Conservation (phyloP, 2,888 invertebrate species). For the Drosophila limbata region DNA sequence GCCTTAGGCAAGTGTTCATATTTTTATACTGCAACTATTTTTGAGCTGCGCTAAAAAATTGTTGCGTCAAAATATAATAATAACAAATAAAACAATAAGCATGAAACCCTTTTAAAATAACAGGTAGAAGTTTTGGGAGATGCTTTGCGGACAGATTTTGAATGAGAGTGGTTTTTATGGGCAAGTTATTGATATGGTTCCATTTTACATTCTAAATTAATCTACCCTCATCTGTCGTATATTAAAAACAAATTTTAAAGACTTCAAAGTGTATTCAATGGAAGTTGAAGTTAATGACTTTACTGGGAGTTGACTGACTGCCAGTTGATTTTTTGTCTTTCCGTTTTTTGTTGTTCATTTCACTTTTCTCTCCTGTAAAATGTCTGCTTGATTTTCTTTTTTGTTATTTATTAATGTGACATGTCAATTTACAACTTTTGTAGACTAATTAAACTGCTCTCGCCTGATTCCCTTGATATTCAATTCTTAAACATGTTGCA, state of each 20-base stretch:
- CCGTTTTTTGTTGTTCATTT: too few relatives aligned
- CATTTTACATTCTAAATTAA: neutral
- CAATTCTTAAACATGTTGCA: neutral
- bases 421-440: neutral
- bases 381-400: too few relatives aligned
- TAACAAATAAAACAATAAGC: constrained; percentile 14
- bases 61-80: constrained; percentile 24
- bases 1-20: neutral
- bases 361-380: too few relatives aligned
- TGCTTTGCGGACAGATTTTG: neutral
- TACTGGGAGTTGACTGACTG: neutral
- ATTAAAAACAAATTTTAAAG: neutral
- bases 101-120: neutral
- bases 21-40: constrained; percentile 42
- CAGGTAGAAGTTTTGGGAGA: neutral
- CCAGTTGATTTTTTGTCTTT: too few relatives aligned
- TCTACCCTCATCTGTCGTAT: constrained; percentile 3
- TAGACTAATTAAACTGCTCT: neutral
- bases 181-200: too few relatives aligned
- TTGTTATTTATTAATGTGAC: too few relatives aligned
- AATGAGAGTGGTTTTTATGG: neutral
- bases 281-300: neutral
- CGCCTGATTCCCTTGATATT: neutral
- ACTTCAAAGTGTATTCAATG: neutral
- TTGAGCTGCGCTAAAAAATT: constrained; percentile 36